A percentile compares a stretch with the other conserved stretches of the same genome.
Evolutionary conservation across 1,140 invertebrate species (phyloP).

Genomic region (Scaptomyza pallida): DNA sequence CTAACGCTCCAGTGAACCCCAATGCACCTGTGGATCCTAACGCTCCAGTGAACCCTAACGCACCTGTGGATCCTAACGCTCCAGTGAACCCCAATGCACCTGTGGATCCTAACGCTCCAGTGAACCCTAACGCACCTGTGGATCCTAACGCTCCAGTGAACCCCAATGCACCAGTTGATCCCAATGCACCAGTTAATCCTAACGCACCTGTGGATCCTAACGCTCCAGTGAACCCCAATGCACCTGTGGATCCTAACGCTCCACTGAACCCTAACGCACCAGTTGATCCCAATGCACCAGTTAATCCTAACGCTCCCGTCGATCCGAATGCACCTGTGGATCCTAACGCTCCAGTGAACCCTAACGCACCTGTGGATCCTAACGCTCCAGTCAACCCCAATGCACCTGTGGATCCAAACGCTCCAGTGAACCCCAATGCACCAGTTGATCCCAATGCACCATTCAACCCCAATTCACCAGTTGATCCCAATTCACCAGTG

Average conservation of each 20-base stretch:
- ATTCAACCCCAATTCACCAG: conserved; percentile 16
- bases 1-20: background rate
- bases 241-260: no score
- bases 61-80: background rate
- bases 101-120: conserved; percentile 2
- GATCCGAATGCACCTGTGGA: conserved; percentile 23
- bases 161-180: background rate
- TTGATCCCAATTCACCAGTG: conserved; percentile 20
- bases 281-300: conserved; percentile 23
- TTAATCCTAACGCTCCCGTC: conserved; percentile 10
- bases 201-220: conserved; percentile 16
- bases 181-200: conserved; percentile 5
- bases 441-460: conserved; percentile 26
- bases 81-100: conserved; percentile 16
- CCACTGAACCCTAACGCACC: no score
- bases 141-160: no score
- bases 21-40: background rate
- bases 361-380: conserved; percentile 16
- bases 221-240: conserved; percentile 3
- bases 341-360: conserved; percentile 24
- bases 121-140: conserved; percentile 2
- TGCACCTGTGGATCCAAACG: conserved; percentile 27
- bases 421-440: conserved; percentile 32
- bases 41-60: no score
- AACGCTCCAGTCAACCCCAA: conserved; percentile 8